These are phyloP conservation scores for Aphidius colemani DNA, from an alignment of 2,888 invertebrate species.

Conservation along the genomic window DNA sequence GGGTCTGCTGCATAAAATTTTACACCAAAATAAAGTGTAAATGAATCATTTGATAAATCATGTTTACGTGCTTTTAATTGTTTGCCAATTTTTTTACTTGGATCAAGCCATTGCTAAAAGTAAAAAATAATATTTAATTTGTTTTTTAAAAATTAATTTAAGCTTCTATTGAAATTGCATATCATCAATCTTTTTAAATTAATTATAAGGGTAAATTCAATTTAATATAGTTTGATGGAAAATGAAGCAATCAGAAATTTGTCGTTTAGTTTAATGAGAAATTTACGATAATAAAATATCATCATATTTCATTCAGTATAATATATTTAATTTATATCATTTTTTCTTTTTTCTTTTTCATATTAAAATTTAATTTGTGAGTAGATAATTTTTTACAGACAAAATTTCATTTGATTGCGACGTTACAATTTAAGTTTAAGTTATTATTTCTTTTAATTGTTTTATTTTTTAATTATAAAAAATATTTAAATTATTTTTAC, in stretches of 20 bases:
- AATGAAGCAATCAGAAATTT: constrained; percentile 29
- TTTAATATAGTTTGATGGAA: constrained; percentile 19
- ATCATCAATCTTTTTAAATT: background rate
- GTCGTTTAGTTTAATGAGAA: constrained; percentile 8
- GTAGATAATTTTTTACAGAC: no score
- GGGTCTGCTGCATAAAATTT: constrained; percentile 98
- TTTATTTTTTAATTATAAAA: no score
- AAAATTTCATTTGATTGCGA: no score
- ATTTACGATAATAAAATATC: background rate
- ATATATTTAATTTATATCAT: background rate
- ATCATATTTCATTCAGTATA: background rate
- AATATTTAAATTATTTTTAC: constrained; percentile 62
- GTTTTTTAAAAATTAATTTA: no score
- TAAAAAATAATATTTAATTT: constrained; percentile 7
- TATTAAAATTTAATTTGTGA: no score
- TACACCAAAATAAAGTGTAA: constrained; percentile 93
- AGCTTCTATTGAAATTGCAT: no score
- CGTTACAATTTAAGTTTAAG: no score
- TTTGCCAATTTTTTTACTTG: constrained; percentile 83
- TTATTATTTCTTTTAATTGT: no score
- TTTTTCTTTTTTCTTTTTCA: no score
- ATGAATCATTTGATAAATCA: constrained; percentile 65
- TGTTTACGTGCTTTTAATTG: constrained; percentile 75
- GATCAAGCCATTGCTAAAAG: constrained; percentile 90
- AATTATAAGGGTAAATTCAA: constrained; percentile 3